phyloP scores from a whole-genome alignment of 2,797 vertebrate species.

The Intellagama lesueurii region DNA sequence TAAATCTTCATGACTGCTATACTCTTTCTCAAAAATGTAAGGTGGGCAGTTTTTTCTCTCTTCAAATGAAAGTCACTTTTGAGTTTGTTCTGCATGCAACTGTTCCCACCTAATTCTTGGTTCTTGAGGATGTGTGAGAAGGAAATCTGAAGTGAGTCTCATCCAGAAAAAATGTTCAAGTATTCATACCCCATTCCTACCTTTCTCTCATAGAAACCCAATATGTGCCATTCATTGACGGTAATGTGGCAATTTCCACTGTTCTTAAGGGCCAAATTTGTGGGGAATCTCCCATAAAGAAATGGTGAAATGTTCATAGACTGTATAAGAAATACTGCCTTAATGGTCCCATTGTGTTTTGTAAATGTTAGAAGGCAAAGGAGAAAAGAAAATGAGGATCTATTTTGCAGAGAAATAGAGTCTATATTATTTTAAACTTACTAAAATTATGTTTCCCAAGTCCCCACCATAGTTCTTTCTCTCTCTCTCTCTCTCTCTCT shows the following conservation, averaged over 20 bases:
- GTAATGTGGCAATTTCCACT: not conserved
- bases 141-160: not conserved
- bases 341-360: constrained; percentile 46
- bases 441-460: constrained; percentile 30
- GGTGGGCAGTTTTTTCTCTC: not conserved
- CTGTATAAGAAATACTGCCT: constrained; percentile 33
- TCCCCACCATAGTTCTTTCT: constrained; percentile 19
- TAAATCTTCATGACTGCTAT: not conserved
- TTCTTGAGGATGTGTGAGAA: not conserved
- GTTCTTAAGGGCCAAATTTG: constrained; percentile 13
- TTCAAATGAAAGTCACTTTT: not conserved
- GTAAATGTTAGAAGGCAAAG: constrained; percentile 62
- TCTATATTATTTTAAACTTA: constrained; percentile 52
- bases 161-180: not conserved
- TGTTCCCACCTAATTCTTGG: not conserved
- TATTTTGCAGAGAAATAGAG: constrained; percentile 54
- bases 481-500: no score
- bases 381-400: constrained; percentile 61
- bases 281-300: not conserved
- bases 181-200: not conserved
- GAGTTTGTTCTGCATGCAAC: not conserved
- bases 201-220: not conserved
- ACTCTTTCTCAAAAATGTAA: not conserved
- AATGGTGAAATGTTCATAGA: not conserved
- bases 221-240: not conserved